Evolutionary conservation across 2,113 vertebrate genomes (phyloP).

Genomic region (Cnemophilus loriae): DNA sequence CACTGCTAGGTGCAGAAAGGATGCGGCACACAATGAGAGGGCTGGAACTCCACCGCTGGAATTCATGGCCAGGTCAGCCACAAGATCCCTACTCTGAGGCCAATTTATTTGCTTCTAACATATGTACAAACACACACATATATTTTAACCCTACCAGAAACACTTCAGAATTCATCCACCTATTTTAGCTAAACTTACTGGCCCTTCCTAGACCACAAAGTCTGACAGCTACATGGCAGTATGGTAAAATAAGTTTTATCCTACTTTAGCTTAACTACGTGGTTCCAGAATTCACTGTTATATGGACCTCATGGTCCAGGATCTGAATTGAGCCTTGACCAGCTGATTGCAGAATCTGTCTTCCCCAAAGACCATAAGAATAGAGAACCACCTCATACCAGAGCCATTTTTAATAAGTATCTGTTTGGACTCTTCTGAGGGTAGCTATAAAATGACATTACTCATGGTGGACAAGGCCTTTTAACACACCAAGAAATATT

Average conservation of each 20-base stretch:
- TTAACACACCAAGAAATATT: background rate
- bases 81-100: background rate
- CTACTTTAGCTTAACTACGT: background rate
- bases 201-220: background rate
- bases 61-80: background rate
- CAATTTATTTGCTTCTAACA: background rate
- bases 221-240: background rate
- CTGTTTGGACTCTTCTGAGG: background rate
- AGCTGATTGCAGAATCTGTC: background rate
- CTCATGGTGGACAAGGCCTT: background rate
- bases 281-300: background rate
- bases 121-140: background rate
- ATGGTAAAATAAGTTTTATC: background rate
- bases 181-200: background rate
- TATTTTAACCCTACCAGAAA: background rate
- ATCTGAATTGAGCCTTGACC: background rate
- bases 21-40: background rate
- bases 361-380: background rate
- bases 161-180: background rate
- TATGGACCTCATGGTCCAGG: background rate
- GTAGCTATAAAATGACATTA: background rate
- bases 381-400: background rate
- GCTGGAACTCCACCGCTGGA: background rate
- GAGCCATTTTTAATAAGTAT: background rate
- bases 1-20: background rate